Evolutionary conservation across 2,113 vertebrate genomes (phyloP).

Genomic region (Gadus macrocephalus): DNA sequence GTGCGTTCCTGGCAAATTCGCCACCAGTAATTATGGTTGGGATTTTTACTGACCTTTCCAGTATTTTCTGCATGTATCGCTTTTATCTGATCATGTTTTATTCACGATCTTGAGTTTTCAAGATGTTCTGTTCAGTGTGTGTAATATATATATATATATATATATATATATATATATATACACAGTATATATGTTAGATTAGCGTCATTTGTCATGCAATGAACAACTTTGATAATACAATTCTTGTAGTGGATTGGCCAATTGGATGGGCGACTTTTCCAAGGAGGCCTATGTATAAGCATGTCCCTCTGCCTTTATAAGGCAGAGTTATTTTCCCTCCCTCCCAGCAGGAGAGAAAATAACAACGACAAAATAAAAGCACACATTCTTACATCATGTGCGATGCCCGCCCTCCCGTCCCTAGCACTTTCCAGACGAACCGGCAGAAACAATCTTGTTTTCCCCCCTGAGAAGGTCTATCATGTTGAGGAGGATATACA

Average conservation of each 20-base stretch:
- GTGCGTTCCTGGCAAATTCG: conserved; percentile 69
- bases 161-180: neutral
- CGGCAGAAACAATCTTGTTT: conserved; percentile 17
- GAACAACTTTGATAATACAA: conserved; percentile 39
- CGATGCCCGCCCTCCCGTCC: conserved; percentile 36
- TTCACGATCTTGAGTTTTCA: conserved; percentile 68
- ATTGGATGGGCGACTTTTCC: conserved; percentile 24
- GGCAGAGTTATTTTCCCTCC: conserved; percentile 45
- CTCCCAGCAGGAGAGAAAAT: conserved; percentile 31
- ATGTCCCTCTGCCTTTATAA: conserved; percentile 58
- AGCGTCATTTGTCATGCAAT: conserved; percentile 16
- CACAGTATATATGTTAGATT: conserved; percentile 29
- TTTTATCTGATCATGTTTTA: conserved; percentile 76
- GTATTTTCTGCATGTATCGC: conserved; percentile 70
- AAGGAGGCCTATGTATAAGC: conserved; percentile 63
- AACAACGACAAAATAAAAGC: neutral
- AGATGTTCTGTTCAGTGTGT: conserved; percentile 37
- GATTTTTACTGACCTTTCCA: conserved; percentile 71
- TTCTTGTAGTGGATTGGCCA: conserved; percentile 29
- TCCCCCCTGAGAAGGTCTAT: conserved; percentile 23
- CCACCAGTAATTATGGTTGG: conserved; percentile 65
- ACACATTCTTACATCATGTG: conserved; percentile 44
- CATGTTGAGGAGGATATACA: conserved; percentile 27
- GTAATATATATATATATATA: neutral
- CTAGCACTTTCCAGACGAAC: conserved; percentile 20